Evolutionary conservation across 92 coral and sea anemone species (phyloP), one percentile per base, ranked within the genome.

Genomic region (Pocillopora meandrina): DNA sequence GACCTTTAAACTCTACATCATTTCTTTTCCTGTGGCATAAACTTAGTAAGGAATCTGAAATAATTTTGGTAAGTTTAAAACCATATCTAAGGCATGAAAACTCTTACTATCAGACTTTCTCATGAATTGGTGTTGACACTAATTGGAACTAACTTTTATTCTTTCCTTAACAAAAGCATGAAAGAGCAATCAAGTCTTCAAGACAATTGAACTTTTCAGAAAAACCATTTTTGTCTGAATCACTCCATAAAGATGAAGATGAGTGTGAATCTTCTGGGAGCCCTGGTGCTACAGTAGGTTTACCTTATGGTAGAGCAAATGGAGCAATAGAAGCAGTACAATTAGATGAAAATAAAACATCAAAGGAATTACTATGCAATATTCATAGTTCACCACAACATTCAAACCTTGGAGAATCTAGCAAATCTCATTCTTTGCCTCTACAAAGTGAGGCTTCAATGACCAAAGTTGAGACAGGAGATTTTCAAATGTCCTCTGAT

Each of bases 401-500:
- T 68, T 3, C 72, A 34, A 68, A 33, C 42, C 20, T 58, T 7
- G 19, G 18, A 19, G 71, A 62, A 77, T 10, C 12, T 6, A 7
- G 60, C 56, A 12, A 77, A 35, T 35, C 71, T 61, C 9, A 14
- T 21, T 31, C 49, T 75, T 36, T 42, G 15, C 13, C 47, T 62
- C 6, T 10, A 5, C 66, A 16, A 49, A 12, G 66, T 33, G 57
- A 67, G 19, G 33, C 18, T 61, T 9, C 36, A 42, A 13, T 21
- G 20, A 61, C 23, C 12, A 23, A 61, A 72, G 21, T 23, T 2
- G 55, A 61, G 52, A 60, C 61, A 13, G 86, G 72, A 21, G 61
- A 49, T 47, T 72, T 82, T 82, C 79, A 73, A 12, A 61, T 72
- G 79, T 82, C 63, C 1, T 82, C 79, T n/a, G 86, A 82, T 72